phyloP scores from a whole-genome alignment of 1,140 invertebrate genomes.

The Sminthurinus signatus region DNA sequence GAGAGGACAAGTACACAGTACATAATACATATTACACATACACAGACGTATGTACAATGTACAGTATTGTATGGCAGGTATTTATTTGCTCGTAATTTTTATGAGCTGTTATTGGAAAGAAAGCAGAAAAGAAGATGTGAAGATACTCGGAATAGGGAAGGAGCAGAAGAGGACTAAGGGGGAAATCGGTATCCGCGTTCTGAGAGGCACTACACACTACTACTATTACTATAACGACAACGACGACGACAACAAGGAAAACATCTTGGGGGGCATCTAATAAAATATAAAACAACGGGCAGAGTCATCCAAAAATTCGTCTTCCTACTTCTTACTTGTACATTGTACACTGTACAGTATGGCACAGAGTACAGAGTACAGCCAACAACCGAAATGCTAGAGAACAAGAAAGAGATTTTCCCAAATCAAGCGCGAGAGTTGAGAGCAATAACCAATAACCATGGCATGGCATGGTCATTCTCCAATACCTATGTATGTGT shows the following conservation, averaged over 20 bases:
- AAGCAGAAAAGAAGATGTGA: constrained; percentile 2
- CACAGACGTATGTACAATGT: no score
- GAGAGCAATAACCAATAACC: constrained; percentile 10
- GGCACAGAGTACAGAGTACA: no score
- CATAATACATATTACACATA: no score
- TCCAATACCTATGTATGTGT: no score
- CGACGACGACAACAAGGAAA: constrained; percentile 9
- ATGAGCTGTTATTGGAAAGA: constrained; percentile 33
- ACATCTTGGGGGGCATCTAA: constrained; percentile 36
- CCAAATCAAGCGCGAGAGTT: constrained; percentile 14
- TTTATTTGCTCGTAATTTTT: constrained; percentile 23
- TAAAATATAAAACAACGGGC: constrained; percentile 32
- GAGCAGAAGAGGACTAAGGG: background rate
- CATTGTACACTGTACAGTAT: no score
- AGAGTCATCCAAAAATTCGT: constrained; percentile 10
- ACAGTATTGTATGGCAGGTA: constrained; percentile 24
- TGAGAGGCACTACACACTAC: background rate
- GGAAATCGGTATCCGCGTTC: background rate
- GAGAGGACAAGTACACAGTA: constrained; percentile 1
- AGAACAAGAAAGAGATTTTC: constrained; percentile 23
- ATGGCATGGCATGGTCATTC: no score
- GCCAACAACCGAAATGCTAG: background rate
- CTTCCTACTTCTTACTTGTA: constrained; percentile 16
- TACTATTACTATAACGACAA: background rate
- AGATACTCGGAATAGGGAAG: background rate